Evolutionary conservation across 2,113 vertebrate species (phyloP).

Genomic region (Pteropus alecto): DNA sequence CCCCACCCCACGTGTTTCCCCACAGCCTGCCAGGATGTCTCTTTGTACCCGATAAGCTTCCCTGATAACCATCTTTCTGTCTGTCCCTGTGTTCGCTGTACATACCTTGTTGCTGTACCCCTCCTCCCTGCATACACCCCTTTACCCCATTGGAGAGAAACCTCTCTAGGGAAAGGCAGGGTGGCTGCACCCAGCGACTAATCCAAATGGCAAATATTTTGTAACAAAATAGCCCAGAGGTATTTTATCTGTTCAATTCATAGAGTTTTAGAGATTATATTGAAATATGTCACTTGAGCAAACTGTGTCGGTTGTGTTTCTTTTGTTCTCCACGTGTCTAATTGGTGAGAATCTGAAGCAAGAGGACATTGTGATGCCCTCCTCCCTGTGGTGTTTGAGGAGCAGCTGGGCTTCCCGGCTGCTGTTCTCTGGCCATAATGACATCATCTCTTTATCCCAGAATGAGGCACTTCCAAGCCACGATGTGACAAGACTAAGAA

Average conservation of each 20-base stretch:
- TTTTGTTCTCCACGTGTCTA: background rate
- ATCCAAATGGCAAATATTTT: constrained; percentile 87
- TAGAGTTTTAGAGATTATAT: constrained; percentile 91
- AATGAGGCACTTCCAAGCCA: rapidly evolving
- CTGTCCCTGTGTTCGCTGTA: constrained; percentile 77
- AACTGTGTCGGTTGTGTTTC: background rate
- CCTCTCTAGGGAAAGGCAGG: constrained; percentile 79
- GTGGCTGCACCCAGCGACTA: constrained; percentile 80
- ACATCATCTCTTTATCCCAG: background rate
- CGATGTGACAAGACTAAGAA: background rate
- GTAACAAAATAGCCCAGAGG: constrained; percentile 87
- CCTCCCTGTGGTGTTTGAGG: too few relatives aligned
- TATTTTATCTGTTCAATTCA: constrained; percentile 89
- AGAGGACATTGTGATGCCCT: too few relatives aligned
- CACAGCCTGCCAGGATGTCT: constrained; percentile 74
- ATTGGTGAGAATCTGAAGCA: rapidly evolving
- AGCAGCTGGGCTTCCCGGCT: background rate
- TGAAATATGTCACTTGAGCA: constrained; percentile 82
- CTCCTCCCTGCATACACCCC: background rate
- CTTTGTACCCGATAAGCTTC: constrained; percentile 43
- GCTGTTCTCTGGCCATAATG: rapidly evolving
- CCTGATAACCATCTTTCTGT: background rate
- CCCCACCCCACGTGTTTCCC: background rate
- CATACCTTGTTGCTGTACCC: constrained; percentile 47
- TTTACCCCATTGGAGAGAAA: constrained; percentile 23